These are phyloP conservation scores for Ptychadena robeensis DNA, from an alignment of 2,797 vertebrate genomes.

Conservation along the genomic window DNA sequence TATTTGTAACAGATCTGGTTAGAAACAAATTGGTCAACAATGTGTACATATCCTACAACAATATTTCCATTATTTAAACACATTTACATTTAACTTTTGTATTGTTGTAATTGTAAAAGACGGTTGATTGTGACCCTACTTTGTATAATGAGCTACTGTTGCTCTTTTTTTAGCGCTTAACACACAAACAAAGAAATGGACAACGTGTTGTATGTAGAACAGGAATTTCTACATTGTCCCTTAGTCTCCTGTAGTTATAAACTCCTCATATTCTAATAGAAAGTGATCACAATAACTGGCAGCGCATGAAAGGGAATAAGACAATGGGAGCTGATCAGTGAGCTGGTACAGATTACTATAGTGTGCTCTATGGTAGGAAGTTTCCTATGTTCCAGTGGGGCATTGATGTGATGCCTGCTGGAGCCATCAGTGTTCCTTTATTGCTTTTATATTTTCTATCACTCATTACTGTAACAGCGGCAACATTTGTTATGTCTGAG, in stretches of 20 bases:
- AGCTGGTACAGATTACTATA: not conserved
- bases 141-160: too few relatives aligned
- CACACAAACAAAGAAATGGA: too few relatives aligned
- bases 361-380: conserved; percentile 5
- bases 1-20: too few relatives aligned
- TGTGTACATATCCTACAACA: too few relatives aligned
- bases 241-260: not conserved
- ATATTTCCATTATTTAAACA: too few relatives aligned
- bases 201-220: too few relatives aligned
- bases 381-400: not conserved
- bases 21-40: too few relatives aligned
- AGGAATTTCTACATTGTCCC: not conserved
- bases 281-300: conserved; percentile 38
- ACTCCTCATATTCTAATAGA: not conserved
- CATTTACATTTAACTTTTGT: too few relatives aligned
- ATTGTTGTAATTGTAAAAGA: too few relatives aligned
- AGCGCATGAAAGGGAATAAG: conserved; percentile 33
- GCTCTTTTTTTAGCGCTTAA: too few relatives aligned
- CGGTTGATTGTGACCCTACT: too few relatives aligned
- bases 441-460: not conserved
- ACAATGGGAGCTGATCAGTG: conserved; percentile 26
- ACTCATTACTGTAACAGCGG: not conserved
- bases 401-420: not conserved
- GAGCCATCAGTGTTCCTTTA: not conserved
- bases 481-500: not conserved